Evolutionary conservation across 2,113 vertebrate species (phyloP).

Genomic region (Pelecanus crispus): DNA sequence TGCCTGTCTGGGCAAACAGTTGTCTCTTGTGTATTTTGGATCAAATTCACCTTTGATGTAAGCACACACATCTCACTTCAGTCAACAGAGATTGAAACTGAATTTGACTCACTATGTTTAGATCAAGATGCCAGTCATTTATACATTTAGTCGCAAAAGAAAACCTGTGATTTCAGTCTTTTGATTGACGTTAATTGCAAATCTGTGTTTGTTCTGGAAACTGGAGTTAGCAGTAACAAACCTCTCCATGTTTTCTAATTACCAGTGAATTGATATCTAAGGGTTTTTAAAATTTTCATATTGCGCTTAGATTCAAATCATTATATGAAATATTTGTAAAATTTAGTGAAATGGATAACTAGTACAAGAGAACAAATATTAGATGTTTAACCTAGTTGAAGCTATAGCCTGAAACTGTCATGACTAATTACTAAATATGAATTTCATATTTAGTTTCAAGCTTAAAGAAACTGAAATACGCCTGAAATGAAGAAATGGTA

Average conservation of each 20-base stretch:
- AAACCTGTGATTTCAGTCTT: not conserved
- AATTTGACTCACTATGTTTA: not conserved
- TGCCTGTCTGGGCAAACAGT: not conserved
- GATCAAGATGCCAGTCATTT: not conserved
- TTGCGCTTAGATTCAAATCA: not conserved
- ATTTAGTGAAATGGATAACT: not conserved
- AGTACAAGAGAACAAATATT: not conserved
- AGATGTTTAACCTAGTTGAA: not conserved
- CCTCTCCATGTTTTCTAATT: not conserved
- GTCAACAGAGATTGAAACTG: not conserved
- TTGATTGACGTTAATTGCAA: not conserved
- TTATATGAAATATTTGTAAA: not conserved
- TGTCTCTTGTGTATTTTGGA: not conserved
- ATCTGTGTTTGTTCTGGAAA: not conserved
- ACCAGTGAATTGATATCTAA: not conserved
- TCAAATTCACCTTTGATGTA: not conserved
- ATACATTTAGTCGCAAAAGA: not conserved
- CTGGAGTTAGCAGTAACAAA: not conserved
- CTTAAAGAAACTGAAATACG: not conserved
- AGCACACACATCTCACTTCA: not conserved
- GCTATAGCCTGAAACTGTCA: not conserved
- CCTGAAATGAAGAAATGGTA: not conserved
- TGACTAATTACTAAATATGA: not conserved
- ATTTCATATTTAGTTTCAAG: not conserved
- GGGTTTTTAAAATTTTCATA: not conserved